Base-by-base conservation (phyloP, 1,140 invertebrate species). In the Danaus plexippus region DNA sequence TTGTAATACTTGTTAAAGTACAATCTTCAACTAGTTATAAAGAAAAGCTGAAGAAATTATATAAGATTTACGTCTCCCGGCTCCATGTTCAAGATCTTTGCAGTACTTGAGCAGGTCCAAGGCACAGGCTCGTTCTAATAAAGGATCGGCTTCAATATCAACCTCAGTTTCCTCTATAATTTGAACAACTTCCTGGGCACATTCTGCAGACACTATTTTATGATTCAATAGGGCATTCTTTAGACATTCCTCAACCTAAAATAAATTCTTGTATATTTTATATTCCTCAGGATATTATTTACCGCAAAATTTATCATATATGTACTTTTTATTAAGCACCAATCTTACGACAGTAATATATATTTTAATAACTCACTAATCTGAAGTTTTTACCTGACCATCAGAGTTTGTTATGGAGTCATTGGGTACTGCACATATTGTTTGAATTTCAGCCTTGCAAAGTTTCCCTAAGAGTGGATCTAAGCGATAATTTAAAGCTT, bases 71-170 rank as follows among this genome's bases (percentile, higher is more conserved):
- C 94, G 91, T 89, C 94, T 90, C 57, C 96, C 96, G 73, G 94
- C 93, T 53, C 97, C 97, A 77, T 94, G 92, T 46, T 91, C 88
- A 11, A 98, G 87, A 73, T 94, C 91, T 64, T 90, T 90, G 80
- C 97, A 99, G 75, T 92, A 94, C 69, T 93, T 93, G n/a, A 92
- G 88, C 9, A 98, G 87, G 81, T 96, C 94, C 6, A 94, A 80
- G 41, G 92, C 89, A 79, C 95, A 96, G 1, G 94, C 92, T 63
- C 91, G 88, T 75, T 95, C 92, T 41, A 96, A 75, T 48, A 95
- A 77, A 1, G 94, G 94, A 89, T 96, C 94, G 1, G 93, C 93
- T 59, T 95, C 92, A 54, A 95, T 96, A 71, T 96, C 95, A 0
- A 94, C 92, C 73, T 92, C 92, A 1, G 91, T 90, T 81, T 94